Base-by-base conservation (phyloP, 1,140 invertebrate species). In the Drosophila pseudoobscura region DNA sequence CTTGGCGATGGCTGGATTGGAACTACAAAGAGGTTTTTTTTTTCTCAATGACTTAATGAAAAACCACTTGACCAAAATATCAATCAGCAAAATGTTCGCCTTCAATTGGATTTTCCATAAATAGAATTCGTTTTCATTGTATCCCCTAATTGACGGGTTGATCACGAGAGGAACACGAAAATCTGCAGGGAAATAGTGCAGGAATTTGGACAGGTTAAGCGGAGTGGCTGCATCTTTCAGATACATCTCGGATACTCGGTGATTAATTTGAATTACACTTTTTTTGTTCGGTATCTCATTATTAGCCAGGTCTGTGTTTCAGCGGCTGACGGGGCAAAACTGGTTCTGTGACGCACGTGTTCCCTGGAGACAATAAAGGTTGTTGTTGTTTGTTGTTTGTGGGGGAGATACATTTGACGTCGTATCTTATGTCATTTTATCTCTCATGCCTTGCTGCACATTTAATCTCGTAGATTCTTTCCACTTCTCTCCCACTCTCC, bases 361-460 rank as follows among this genome's bases (percentile, higher is more conserved):
- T 64, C 64, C 69, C 66, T 20, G 45, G 57, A 63, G 68, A 80
- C 78, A 80, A 80, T 80, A 82, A 80, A 73, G 66, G 59, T 58
- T 61, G 59, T 58, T 61, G 20, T 5, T 15, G 53, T 52, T 52
- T 31, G 56, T 13, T 60, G 3, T 20, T 47, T 17, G 24, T 17
- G 15, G 24, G 52, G 8, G 15, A 52, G 73, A 78, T 73, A 78
- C 62, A 70, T 71, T 64, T 83, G 79, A 78, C 78, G 75, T 78
- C 52, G 79, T 82, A 83, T 82, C 78, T 78, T 69, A 55, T 82
- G 75, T 82, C 78, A 69, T 47, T 83, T 68, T 58, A 80, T 77
- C 45, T 53, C 73, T 59, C 78, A 69, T 76, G 79, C 68, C 66
- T 39, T 64, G 78, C 74, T 82, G 78, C 78, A 80, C 79, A 82